A percentile compares a stretch with the other conserved stretches of the same genome.
Conservation (phyloP, 2,888 invertebrate species). For the Uropetala carovei region DNA sequence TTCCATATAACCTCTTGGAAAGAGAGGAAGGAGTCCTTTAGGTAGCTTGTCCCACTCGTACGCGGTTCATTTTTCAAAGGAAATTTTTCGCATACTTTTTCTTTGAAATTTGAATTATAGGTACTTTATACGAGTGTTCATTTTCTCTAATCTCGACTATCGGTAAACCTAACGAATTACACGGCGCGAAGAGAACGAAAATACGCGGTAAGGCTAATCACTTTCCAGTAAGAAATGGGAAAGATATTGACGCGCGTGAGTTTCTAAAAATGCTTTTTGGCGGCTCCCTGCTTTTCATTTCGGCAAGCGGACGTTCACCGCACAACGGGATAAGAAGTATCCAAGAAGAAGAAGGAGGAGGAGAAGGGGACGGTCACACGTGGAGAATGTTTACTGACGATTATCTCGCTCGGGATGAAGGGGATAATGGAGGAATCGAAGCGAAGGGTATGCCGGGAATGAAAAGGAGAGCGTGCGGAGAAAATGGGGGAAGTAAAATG, state of each 20-base stretch:
- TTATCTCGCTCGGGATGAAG: constrained; percentile 17
- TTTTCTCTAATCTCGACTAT: too few relatives aligned
- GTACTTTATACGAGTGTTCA: too few relatives aligned
- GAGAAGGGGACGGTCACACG: background rate
- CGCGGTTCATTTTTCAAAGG: too few relatives aligned
- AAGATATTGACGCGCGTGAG: background rate
- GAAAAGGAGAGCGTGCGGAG: background rate
- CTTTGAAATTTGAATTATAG: too few relatives aligned
- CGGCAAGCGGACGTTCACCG: background rate
- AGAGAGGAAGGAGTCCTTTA: too few relatives aligned
- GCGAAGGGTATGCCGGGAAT: background rate
- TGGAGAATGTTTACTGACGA: constrained; percentile 31
- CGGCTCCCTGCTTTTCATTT: background rate
- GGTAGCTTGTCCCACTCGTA: too few relatives aligned
- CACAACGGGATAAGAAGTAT: background rate
- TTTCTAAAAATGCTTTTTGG: background rate
- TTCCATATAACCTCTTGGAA: too few relatives aligned
- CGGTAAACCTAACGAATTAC: too few relatives aligned
- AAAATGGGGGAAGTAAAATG: background rate
- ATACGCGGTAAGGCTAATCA: too few relatives aligned
- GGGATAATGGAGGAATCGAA: background rate
- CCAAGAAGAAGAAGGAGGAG: background rate
- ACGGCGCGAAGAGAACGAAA: too few relatives aligned
- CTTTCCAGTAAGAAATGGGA: too few relatives aligned
- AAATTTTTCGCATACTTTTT: too few relatives aligned